Conservation (phyloP, 2,113 vertebrate species). For the Micromys minutus region DNA sequence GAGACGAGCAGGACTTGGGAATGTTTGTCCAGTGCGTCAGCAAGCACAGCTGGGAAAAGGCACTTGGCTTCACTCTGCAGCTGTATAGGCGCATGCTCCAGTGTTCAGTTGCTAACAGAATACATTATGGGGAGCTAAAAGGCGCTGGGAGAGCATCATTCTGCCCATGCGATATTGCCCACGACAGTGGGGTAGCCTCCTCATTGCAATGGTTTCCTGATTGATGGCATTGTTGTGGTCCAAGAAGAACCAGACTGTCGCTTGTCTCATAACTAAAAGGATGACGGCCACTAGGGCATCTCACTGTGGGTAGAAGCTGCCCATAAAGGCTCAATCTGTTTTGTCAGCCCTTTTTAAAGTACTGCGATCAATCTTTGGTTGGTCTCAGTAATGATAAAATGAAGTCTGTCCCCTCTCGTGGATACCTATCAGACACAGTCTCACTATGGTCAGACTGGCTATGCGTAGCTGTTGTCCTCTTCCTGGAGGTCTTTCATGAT, state of each 20-base stretch:
- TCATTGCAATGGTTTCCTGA: constrained; percentile 46
- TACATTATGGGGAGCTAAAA: accelerated
- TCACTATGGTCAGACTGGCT: neutral
- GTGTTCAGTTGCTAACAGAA: neutral
- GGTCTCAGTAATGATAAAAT: neutral
- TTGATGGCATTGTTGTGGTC: neutral
- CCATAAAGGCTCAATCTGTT: neutral
- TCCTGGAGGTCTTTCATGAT: neutral
- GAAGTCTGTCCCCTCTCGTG: neutral
- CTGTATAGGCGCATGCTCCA: neutral
- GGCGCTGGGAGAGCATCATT: neutral
- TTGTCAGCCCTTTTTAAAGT: neutral
- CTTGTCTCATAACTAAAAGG: neutral
- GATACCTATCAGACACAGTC: neutral
- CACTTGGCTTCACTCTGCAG: neutral
- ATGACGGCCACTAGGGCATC: neutral
- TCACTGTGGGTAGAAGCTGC: neutral
- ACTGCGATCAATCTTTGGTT: neutral
- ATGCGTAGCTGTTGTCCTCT: neutral
- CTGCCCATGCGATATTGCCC: neutral
- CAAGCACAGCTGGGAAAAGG: neutral
- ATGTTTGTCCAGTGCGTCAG: neutral
- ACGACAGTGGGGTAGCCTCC: neutral
- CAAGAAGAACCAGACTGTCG: neutral
- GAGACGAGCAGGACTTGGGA: neutral